Base-by-base conservation (phyloP, 2,888 invertebrate genomes). In the Baccha elongata region DNA sequence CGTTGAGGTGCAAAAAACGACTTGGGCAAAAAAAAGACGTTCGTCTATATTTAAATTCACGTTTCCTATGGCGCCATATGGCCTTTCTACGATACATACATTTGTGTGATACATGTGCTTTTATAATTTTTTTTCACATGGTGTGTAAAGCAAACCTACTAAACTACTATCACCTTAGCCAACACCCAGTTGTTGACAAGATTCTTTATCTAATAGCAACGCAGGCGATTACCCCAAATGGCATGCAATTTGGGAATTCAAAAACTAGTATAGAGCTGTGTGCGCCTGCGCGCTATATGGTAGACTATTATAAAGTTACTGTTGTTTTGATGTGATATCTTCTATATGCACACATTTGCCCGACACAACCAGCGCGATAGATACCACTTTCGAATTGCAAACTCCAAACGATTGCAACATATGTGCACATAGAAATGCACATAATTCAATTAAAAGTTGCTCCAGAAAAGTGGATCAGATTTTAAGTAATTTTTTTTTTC, bases 401-500 rank as follows among this genome's bases (percentile, higher is more conserved):
- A 13, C 15, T n/a, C 8, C 4, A 44, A 48, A 13, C 23, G 62
- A 69, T 80, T 80, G 79, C 68, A 58, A 68, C 79, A 58, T 26
- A 17, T 53, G 40, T 17, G 73, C 72, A 62, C 67, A 83, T 67
- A 83, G 81, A 72, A 72, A 83, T 76, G 71, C 72, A 76, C 81
- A 76, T 72, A 83, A 76, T 83, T 78, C 81, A 78, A 83, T 83
- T 76, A 76, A 83, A 76, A 83, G 76, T 83, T 83, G 76, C 67
- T 83, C 81, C 53, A 83, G 81, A 83, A 76, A 83, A 83, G 81
- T 78, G 58, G 78, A 83, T 78, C 81, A 67, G 67, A 78, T 83
- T 78, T 78, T 50, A 76, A 81, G 37, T 64, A 55, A 13, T 62
- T 44, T 60, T 62, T 44, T 32, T 26, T 2, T 13, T 44, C 13